Percentiles rank a stretch among this genome's conserved stretches.
These are phyloP conservation scores for Hormaphis cornu DNA, from an alignment of 1,140 invertebrate species.

Conservation along the genomic window DNA sequence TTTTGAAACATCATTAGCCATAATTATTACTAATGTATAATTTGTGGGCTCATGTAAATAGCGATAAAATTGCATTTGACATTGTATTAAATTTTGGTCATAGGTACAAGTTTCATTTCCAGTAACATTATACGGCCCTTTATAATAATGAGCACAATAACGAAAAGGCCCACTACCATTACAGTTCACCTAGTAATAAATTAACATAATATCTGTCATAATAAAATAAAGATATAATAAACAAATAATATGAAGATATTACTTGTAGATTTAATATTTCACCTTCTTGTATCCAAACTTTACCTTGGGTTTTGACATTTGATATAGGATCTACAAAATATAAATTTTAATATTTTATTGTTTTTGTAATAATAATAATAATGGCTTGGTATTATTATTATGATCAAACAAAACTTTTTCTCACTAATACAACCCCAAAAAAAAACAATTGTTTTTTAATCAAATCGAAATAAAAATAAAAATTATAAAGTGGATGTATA, in stretches of 20 bases:
- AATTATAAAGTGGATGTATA: too few species aligned
- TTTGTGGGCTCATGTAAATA: slow-evolving; percentile 56
- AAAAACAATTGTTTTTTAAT: too few species aligned
- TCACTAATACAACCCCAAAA: neutral
- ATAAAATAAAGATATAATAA: neutral
- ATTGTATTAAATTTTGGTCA: slow-evolving; percentile 38
- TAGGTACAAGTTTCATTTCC: slow-evolving; percentile 62
- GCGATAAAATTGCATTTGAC: slow-evolving; percentile 53
- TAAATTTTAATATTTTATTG: neutral
- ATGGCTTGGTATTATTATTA: neutral
- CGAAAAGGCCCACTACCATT: slow-evolving; percentile 59
- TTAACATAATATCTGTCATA: neutral
- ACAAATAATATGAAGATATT: slow-evolving; percentile 38
- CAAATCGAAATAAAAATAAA: too few species aligned
- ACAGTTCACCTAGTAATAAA: slow-evolving; percentile 43
- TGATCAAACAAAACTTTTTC: neutral
- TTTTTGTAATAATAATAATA: neutral
- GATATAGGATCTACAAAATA: slow-evolving; percentile 51
- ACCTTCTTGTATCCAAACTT: slow-evolving; percentile 69
- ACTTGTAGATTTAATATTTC: slow-evolving; percentile 57
- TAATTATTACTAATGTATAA: slow-evolving; percentile 62
- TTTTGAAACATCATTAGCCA: slow-evolving; percentile 62
- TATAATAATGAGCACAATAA: slow-evolving; percentile 53
- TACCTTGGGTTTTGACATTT: slow-evolving; percentile 55
- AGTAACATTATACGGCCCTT: slow-evolving; percentile 63